These are phyloP conservation scores for Pristionchus exspectatus DNA, from an alignment of 2,888 invertebrate species.

Conservation along the genomic window DNA sequence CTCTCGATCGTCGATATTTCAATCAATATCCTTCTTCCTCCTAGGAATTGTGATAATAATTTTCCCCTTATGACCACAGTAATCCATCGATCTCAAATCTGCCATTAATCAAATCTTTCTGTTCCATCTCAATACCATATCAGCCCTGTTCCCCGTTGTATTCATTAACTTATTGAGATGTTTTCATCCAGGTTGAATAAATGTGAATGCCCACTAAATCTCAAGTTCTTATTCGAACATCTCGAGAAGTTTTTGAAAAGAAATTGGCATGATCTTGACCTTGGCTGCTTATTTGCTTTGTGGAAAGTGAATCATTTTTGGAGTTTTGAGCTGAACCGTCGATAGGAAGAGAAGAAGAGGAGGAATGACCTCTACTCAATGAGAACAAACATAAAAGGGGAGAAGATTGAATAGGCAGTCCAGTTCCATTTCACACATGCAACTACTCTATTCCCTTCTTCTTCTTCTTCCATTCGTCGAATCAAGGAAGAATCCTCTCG, in stretches of 20 bases:
- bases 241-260: constrained; percentile 25
- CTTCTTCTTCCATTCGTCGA: constrained; percentile 5
- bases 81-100: constrained; percentile 22
- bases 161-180: constrained; percentile 27
- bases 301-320: constrained; percentile 20
- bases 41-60: constrained; percentile 16
- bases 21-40: constrained; percentile 23
- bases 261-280: constrained; percentile 43
- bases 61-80: constrained; percentile 33
- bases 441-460: background rate
- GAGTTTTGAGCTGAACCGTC: constrained; percentile 16
- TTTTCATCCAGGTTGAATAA: background rate
- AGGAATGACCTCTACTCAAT: constrained; percentile 41
- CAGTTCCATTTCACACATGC: constrained; percentile 42
- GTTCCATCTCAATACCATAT: constrained; percentile 6
- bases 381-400: constrained; percentile 48
- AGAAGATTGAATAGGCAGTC: constrained; percentile 23
- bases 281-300: constrained; percentile 20
- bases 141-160: constrained; percentile 6
- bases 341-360: background rate
- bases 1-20: constrained; percentile 82
- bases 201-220: background rate
- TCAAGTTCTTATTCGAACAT: constrained; percentile 9
- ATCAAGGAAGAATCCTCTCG: constrained; percentile 1
- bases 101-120: constrained; percentile 20